Percentiles rank a stretch among this genome's conserved stretches.
phyloP scores from a whole-genome alignment of 2,888 invertebrate species.

The Cyclophora punctaria region DNA sequence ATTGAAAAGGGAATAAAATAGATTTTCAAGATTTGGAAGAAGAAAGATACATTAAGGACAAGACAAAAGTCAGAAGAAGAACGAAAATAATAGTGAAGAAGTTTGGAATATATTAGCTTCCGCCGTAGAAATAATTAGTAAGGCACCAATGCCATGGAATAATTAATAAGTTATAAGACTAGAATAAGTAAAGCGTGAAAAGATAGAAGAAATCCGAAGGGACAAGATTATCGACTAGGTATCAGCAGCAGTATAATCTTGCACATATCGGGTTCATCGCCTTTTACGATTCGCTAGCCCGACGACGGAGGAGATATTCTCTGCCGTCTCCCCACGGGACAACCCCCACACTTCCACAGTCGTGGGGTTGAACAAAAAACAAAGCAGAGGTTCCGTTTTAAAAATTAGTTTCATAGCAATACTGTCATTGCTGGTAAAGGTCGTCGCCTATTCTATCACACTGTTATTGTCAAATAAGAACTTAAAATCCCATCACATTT shows the following conservation, averaged over 20 bases:
- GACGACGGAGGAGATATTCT: conserved; percentile 4
- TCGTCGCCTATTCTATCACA: no score
- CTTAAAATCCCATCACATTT: no score
- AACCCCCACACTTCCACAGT: no score
- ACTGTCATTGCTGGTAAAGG: no score
- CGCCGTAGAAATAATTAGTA: no score
- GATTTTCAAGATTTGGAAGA: background rate
- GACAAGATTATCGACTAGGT: background rate
- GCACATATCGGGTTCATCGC: conserved; percentile 2
- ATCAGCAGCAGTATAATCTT: background rate
- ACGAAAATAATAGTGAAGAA: background rate
- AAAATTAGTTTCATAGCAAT: no score
- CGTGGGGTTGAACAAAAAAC: no score
- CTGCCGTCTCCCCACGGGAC: conserved; percentile 1
- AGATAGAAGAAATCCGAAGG: background rate
- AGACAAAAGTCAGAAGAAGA: background rate
- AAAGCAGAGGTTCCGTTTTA: no score
- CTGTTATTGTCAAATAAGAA: no score
- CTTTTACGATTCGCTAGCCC: conserved; percentile 5
- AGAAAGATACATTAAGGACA: background rate
- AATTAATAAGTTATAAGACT: no score
- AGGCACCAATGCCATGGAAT: no score
- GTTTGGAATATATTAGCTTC: background rate
- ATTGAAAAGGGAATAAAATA: background rate
- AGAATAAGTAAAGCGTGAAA: background rate